phyloP scores from a whole-genome alignment of 2,797 vertebrate species.

The Iguana delicatissima region DNA sequence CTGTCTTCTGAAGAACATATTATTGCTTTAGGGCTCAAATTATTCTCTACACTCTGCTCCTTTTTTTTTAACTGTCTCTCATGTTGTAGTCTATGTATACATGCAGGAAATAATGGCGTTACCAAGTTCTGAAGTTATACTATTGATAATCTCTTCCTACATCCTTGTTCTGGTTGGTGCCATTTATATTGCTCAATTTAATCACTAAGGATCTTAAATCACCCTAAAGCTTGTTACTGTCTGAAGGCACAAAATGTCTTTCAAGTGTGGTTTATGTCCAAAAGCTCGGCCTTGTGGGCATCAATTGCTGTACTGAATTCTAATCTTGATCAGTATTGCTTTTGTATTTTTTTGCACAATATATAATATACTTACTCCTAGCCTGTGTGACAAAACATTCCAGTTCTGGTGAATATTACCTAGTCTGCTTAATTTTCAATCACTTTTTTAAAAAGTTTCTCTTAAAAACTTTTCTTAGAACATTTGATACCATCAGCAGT shows the following conservation, averaged over 20 bases:
- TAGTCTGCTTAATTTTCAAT: background rate
- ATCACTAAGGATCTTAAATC: background rate
- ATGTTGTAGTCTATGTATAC: background rate
- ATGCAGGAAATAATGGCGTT: background rate
- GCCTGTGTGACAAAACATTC: background rate
- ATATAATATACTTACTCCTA: background rate
- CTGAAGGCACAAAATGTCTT: constrained; percentile 9
- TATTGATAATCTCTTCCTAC: background rate
- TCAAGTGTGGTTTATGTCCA: constrained; percentile 7
- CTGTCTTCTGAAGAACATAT: rapidly evolving
- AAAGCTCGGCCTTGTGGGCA: background rate
- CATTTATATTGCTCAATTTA: background rate
- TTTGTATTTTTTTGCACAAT: background rate
- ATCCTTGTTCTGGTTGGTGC: background rate
- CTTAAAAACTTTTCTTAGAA: background rate
- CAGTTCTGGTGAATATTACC: background rate
- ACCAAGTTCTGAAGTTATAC: background rate
- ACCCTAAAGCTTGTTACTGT: constrained; percentile 9
- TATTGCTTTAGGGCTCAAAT: constrained; percentile 20
- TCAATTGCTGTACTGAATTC: background rate
- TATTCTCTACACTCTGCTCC: background rate
- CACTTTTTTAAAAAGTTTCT: background rate
- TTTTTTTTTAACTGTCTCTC: background rate
- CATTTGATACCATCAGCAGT: background rate
- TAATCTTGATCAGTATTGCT: constrained; percentile 10